Base-by-base conservation (phyloP, 2,113 vertebrate species). In the Toxostoma redivivum region DNA sequence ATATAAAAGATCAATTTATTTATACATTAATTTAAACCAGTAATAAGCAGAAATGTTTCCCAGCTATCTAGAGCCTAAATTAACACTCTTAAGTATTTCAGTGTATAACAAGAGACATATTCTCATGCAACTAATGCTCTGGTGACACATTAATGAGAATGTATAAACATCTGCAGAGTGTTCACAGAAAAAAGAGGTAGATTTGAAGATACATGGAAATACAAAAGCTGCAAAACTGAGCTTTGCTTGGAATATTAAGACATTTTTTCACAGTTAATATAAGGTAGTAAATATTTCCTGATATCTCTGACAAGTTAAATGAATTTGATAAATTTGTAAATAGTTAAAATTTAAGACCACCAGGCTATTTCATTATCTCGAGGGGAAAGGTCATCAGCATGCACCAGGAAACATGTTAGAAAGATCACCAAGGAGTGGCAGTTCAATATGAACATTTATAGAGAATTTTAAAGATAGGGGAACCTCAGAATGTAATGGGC, bases 181-280 rank as follows among this genome's bases (percentile, higher is more conserved):
- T 11, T 82, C 74, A 72, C 35, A 71, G 79, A 77, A 65, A 88
- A 88, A 61, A 48, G 42, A 86, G 17, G 17, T 47, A 56, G 12
- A 48, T 82, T 88, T 95, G 61, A 94, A 91, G 81, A 95, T 62
- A 78, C 37, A 81, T 72, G 33, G 76, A 81, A 88, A 92, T 54
- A 69, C 30, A 81, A 79, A 88, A 93, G 12, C 82, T 87, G 31
- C 24, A 92, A 95, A 83, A 60, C 27, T 57, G 44, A 77, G n/a
- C 40, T 93, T 74, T 92, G 2, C 37, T 73, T 96, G 69, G 62
- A 88, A 92, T 97, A 97, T 95, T 93, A 90, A 91, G 81, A 60
- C 82, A 87, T 37, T 97, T 96, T 95, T 94, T 96, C 91, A 94
- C 58, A 44, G 22, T 82, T 95, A 93, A 93, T 96, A 58, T 69